Percentiles rank a stretch among this genome's conserved stretches.
Conservation (phyloP, 37 sponge, comb jelly and placozoan species). For the Sycon ciliatum region DNA sequence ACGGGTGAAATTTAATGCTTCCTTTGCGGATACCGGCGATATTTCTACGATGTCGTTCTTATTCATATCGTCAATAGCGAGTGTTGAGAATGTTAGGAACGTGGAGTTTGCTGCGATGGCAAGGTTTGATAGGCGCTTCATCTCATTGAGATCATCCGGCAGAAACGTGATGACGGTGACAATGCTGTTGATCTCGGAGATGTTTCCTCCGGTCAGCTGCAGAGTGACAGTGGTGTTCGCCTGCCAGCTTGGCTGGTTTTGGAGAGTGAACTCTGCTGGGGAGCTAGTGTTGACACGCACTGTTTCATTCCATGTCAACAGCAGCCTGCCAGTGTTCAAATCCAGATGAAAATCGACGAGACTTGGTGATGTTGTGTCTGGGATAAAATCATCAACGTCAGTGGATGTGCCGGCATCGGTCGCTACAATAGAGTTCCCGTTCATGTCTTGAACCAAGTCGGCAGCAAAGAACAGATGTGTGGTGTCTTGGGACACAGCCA, state of each 20-base stretch:
- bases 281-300: conserved; percentile 10
- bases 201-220: background rate
- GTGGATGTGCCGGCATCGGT: background rate
- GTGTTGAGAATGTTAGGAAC: no score
- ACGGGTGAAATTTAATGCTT: background rate
- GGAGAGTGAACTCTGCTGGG: background rate
- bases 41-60: background rate
- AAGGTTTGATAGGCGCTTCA: conserved; percentile 54
- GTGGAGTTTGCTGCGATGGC: no score
- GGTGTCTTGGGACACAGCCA: background rate
- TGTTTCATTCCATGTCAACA: conserved; percentile 12
- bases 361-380: conserved; percentile 44
- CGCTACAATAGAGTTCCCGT: background rate
- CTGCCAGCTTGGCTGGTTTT: background rate
- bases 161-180: background rate
- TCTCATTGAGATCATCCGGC: conserved; percentile 33
- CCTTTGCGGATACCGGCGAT: background rate
- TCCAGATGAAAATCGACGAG: conserved; percentile 48
- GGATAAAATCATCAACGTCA: conserved; percentile 1
- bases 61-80: background rate
- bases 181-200: background rate
- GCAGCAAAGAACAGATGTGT: no score
- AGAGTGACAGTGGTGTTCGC: background rate
- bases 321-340: conserved; percentile 35
- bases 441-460: no score